Base-by-base conservation (phyloP, 2,113 vertebrate species). In the Tauraco erythrolophus region DNA sequence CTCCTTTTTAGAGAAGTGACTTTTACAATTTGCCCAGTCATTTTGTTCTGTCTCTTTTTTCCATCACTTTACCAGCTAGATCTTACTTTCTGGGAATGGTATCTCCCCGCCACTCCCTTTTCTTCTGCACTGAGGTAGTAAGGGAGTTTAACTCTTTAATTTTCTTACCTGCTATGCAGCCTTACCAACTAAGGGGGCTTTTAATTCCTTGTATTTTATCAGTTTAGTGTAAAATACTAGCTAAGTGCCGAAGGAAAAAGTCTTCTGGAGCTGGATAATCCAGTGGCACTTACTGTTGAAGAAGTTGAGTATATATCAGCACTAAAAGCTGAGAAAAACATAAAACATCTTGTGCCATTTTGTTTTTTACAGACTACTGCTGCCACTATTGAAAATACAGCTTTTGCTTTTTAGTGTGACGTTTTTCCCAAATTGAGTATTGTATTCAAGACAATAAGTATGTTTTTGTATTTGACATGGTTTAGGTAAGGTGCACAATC, bases 401-500 rank as follows among this genome's bases (percentile, higher is more conserved):
- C 18, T 54, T 81, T 77, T 69, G 87, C 6, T 54, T 43, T 84
- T 68, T 60, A 7, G 6, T 33, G 19, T 78, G 21, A 7, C 71
- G 14, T 80, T 92, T 93, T 84, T 80, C 76, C 61, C 88, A 83
- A 28, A 39, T 89, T 45, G 18, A n/a, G 5, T 46, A 45, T 89
- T 27, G 5, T 86, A 35, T 56, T 77, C 22, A 81, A 86, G 51
- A 30, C 7, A 94, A 21, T 74, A 76, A 94, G n/a, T 92, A 24
- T 53, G 2, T 71, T 48, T 96, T 68, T 97, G 53, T 83, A 61
- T 97, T 94, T 92, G 28, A 53, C 43, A 1, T 88, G 22, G 9
- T 89, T 91, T 98, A 99, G 99, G 99, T 74, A 99, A 99, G 91
- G 99, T 99, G 77, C 99, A 99, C 48, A 99, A 99, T 97, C 99